Conservation (phyloP, 2,113 vertebrate species). For the Limnothrissa miodon region DNA sequence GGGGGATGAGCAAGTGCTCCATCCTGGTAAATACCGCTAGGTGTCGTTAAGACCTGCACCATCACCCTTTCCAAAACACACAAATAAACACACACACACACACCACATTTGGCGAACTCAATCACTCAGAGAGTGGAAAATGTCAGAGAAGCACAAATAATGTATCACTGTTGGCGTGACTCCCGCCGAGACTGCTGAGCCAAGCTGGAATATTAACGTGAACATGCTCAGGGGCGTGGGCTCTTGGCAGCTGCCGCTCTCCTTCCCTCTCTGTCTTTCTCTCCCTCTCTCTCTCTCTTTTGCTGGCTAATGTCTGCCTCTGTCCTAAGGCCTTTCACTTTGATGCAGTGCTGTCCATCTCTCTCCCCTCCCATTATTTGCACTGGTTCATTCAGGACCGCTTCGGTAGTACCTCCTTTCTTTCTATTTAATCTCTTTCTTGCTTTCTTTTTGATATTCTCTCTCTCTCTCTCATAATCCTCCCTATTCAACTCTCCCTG, state of each 20-base stretch:
- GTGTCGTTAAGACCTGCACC: neutral
- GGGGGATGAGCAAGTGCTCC: neutral
- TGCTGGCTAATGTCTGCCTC: neutral
- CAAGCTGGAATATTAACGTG: conserved; percentile 32
- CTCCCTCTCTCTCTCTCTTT: neutral
- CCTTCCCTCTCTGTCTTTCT: neutral
- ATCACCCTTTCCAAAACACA: neutral
- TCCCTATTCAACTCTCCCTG: neutral
- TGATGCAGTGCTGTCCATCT: conserved; percentile 8
- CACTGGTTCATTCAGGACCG: too few species aligned
- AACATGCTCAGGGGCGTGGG: conserved; percentile 30
- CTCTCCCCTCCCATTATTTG: too few species aligned
- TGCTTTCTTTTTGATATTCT: neutral
- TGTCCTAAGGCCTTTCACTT: conserved; percentile 24
- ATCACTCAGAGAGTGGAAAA: conserved; percentile 46
- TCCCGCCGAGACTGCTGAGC: conserved; percentile 37
- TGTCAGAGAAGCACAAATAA: conserved; percentile 47
- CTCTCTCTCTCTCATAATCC: neutral
- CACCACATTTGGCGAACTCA: conserved; percentile 40
- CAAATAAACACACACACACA: neutral
- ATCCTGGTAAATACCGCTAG: neutral
- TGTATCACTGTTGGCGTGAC: conserved; percentile 32
- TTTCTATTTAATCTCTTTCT: neutral
- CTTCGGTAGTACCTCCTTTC: too few species aligned
- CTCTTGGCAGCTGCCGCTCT: conserved; percentile 19